These are phyloP conservation scores for Trisateles emortualis DNA, from an alignment of 2,888 invertebrate species.

Conservation along the genomic window DNA sequence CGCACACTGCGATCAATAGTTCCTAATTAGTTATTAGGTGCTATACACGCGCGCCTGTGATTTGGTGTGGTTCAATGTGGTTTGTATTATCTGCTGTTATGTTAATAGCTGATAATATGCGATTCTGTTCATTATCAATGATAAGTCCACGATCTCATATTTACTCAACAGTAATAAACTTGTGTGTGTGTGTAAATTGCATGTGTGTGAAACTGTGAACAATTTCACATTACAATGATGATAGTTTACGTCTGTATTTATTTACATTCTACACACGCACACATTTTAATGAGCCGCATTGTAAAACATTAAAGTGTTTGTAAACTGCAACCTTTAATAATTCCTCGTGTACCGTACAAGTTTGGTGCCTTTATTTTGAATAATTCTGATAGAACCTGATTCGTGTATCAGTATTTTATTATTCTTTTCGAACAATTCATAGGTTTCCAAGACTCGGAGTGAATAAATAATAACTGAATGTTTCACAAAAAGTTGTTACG, in stretches of 20 bases:
- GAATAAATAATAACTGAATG: constrained; percentile 44
- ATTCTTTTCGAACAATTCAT: constrained; percentile 42
- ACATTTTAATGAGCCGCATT: constrained; percentile 30
- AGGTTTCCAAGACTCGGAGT: constrained; percentile 35
- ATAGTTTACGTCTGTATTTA: constrained; percentile 36
- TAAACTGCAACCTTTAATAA: constrained; percentile 44
- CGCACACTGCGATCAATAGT: constrained; percentile 72
- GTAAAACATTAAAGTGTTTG: constrained; percentile 42
- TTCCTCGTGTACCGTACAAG: constrained; percentile 27
- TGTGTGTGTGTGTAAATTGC: constrained; percentile 25
- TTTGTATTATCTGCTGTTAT: constrained; percentile 39
- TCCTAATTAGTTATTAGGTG: constrained; percentile 65
- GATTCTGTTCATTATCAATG: constrained; percentile 45
- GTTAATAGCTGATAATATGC: constrained; percentile 41
- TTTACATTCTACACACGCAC: constrained; percentile 38
- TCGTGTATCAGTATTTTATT: constrained; percentile 33
- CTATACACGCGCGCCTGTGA: constrained; percentile 30
- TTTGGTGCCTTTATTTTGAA: constrained; percentile 35
- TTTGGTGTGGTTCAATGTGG: constrained; percentile 29
- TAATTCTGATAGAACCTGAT: constrained; percentile 17
- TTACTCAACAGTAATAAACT: constrained; percentile 30
- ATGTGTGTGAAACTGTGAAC: constrained; percentile 18
- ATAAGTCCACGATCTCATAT: constrained; percentile 49
- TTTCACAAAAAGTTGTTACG: constrained; percentile 48
- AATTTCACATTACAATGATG: constrained; percentile 34